A percentile compares a stretch with the other conserved stretches of the same genome.
Conservation (phyloP, 2,113 vertebrate genomes). For the Nematolebias whitei region DNA sequence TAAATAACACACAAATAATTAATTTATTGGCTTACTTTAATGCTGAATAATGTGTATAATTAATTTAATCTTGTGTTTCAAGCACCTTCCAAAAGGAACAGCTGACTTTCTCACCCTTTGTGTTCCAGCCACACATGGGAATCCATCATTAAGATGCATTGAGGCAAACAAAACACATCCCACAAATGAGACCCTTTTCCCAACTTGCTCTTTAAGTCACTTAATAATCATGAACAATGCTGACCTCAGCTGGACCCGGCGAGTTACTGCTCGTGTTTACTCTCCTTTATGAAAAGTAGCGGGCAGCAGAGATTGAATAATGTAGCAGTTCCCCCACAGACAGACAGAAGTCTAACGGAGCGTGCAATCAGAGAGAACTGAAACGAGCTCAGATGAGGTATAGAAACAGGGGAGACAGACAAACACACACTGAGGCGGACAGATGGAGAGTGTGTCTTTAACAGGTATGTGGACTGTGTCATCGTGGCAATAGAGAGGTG, state of each 20-base stretch:
- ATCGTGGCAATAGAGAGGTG: constrained; percentile 8
- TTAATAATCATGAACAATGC: constrained; percentile 72
- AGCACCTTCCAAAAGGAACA: constrained; percentile 6
- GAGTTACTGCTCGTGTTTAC: constrained; percentile 66
- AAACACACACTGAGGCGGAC: constrained; percentile 12
- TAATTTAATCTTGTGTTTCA: background rate
- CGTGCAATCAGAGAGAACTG: constrained; percentile 14
- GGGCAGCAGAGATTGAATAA: constrained; percentile 48
- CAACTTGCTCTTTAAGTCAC: background rate
- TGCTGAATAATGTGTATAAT: background rate
- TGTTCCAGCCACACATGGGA: background rate
- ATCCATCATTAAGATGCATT: background rate
- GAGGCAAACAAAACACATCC: constrained; percentile 17
- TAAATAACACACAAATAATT: constrained; percentile 4
- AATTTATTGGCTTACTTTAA: background rate
- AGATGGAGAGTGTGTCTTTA: constrained; percentile 3
- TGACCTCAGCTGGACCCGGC: constrained; percentile 73
- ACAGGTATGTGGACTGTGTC: constrained; percentile 18
- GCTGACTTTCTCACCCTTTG: background rate
- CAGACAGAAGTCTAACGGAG: constrained; percentile 28
- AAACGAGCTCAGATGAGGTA: constrained; percentile 15
- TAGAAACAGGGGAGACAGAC: background rate
- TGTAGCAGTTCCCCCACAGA: constrained; percentile 35
- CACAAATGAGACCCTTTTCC: background rate
- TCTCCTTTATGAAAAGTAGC: constrained; percentile 27